These are phyloP conservation scores for Promerops cafer DNA, from an alignment of 2,113 vertebrate genomes.

Conservation along the genomic window DNA sequence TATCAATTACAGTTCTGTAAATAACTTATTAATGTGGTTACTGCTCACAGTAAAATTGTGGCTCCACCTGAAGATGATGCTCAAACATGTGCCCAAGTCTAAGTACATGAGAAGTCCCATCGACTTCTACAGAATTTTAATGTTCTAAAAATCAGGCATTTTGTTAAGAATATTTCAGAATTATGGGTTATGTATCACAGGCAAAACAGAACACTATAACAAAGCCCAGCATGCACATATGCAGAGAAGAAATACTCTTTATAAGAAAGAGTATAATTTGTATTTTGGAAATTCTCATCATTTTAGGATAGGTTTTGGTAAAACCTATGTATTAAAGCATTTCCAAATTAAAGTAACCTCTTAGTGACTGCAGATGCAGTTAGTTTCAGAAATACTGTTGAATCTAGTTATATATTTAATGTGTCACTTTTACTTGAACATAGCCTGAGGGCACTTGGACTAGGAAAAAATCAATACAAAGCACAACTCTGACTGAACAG, in stretches of 20 bases:
- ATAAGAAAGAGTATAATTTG: background rate
- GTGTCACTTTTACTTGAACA: slow-evolving; percentile 55
- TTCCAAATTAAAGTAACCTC: slow-evolving; percentile 19
- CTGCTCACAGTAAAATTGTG: background rate
- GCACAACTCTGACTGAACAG: slow-evolving; percentile 1
- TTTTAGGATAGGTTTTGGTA: background rate
- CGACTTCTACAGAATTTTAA: rapidly evolving
- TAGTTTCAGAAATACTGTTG: background rate
- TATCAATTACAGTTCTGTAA: background rate
- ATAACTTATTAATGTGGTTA: background rate
- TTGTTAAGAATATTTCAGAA: background rate
- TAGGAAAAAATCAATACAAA: slow-evolving; percentile 45
- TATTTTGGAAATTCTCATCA: background rate
- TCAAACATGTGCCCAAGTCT: background rate
- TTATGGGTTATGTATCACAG: background rate
- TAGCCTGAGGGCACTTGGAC: background rate
- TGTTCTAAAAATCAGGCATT: background rate
- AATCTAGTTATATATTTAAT: slow-evolving; percentile 36
- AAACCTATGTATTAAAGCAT: background rate
- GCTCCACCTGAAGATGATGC: background rate
- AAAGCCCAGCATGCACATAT: background rate
- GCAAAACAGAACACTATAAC: background rate
- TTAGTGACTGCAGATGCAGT: background rate
- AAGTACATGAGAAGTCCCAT: background rate
- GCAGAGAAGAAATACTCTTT: background rate